Percentiles rank a stretch among this genome's conserved stretches.
Conservation (phyloP, 1,140 invertebrate genomes). For the Microplitis mediator region DNA sequence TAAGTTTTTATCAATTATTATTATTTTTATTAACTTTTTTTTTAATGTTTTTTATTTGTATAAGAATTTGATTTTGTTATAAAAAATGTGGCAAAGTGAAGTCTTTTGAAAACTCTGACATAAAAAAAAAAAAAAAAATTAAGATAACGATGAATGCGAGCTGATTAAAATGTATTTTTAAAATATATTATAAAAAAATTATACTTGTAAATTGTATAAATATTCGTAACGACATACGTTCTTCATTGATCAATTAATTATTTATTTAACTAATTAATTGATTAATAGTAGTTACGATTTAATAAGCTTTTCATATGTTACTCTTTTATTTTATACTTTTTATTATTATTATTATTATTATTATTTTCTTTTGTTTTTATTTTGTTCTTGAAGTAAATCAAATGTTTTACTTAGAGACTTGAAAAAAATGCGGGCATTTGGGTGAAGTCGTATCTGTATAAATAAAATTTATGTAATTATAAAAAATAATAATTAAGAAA, state of each 20-base stretch:
- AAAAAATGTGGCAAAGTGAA: not conserved
- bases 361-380: too few species aligned
- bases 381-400: not conserved
- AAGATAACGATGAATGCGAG: constrained; percentile 26
- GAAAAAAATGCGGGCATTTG: constrained; percentile 45
- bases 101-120: constrained; percentile 15
- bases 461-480: too few species aligned
- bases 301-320: too few species aligned
- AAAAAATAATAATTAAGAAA: constrained; percentile 37
- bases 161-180: constrained; percentile 52
- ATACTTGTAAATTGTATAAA: constrained; percentile 61
- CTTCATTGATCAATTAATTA: not conserved
- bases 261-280: too few species aligned
- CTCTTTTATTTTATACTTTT: not conserved
- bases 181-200: constrained; percentile 51
- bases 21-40: not conserved
- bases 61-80: not conserved
- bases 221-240: constrained; percentile 31
- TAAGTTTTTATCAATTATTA: not conserved
- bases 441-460: constrained; percentile 27
- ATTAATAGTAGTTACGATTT: too few species aligned
- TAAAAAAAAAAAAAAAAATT: constrained; percentile 16
- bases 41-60: not conserved
- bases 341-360: too few species aligned
- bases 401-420: not conserved